Conservation (phyloP, 2,113 vertebrate species). For the Charadrius vociferus region DNA sequence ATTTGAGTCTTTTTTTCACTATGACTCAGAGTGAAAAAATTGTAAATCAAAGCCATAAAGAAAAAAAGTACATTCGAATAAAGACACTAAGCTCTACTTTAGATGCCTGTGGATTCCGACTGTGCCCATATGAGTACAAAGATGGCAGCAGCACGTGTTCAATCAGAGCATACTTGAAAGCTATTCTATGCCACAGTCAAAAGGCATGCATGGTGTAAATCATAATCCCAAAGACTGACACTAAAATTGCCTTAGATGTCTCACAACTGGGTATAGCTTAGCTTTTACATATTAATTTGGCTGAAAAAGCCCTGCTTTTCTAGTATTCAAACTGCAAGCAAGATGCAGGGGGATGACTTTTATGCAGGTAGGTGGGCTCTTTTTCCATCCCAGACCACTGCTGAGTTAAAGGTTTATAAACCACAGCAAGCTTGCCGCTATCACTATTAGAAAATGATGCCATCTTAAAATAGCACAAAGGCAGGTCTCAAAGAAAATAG, state of each 20-base stretch:
- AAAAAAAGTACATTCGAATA: not conserved
- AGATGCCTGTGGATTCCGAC: not conserved
- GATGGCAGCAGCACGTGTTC: not conserved
- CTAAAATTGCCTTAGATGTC: slow-evolving; percentile 11
- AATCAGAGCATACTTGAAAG: slow-evolving; percentile 1
- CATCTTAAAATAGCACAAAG: slow-evolving; percentile 28
- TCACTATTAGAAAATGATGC: not conserved
- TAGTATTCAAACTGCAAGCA: not conserved
- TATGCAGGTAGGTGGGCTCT: not conserved
- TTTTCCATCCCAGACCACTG: not conserved
- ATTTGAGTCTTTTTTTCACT: not conserved
- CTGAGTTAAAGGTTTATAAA: slow-evolving; percentile 32
- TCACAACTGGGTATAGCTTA: not conserved
- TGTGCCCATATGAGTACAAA: not conserved
- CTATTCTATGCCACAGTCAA: not conserved
- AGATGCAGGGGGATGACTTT: not conserved
- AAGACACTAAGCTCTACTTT: not conserved
- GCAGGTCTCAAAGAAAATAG: not conserved
- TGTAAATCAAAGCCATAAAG: not conserved
- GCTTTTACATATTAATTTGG: slow-evolving; percentile 24
- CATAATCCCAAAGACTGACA: not conserved
- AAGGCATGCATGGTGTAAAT: not conserved
- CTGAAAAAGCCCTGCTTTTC: not conserved
- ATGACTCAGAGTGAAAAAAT: not conserved
- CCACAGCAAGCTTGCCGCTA: not conserved